These are phyloP conservation scores for Platorchestia sp. DNA, from an alignment of 1,140 invertebrate genomes.

Conservation along the genomic window DNA sequence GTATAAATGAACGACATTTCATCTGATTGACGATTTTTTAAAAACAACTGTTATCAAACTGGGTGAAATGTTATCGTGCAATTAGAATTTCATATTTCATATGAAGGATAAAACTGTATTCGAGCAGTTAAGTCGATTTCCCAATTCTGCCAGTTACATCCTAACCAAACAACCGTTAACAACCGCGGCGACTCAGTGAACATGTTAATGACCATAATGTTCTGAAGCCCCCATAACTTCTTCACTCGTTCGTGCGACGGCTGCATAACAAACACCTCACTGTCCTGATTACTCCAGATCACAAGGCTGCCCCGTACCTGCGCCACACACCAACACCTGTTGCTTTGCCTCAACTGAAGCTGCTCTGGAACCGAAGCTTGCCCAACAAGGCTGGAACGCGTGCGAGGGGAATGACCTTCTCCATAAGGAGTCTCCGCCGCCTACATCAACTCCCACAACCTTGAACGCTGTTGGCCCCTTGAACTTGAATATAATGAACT, in stretches of 20 bases:
- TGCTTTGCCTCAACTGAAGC: background rate
- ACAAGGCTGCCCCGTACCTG: background rate
- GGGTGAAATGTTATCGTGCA: too few species aligned
- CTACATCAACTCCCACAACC: conserved; percentile 44
- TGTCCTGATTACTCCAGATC: background rate
- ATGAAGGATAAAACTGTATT: too few species aligned
- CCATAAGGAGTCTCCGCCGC: conserved; percentile 29
- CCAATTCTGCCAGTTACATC: too few species aligned
- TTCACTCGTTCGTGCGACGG: background rate
- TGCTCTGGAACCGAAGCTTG: background rate
- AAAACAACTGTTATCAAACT: too few species aligned
- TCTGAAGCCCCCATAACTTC: background rate
- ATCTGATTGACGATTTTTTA: too few species aligned
- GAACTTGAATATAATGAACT: background rate
- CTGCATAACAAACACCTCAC: background rate
- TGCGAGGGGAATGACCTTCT: conserved; percentile 45
- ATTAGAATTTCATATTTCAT: too few species aligned
- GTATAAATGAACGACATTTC: too few species aligned
- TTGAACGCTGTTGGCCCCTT: conserved; percentile 23
- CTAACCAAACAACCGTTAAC: too few species aligned
- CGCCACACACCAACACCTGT: background rate
- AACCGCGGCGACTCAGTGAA: too few species aligned
- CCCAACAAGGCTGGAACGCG: background rate
- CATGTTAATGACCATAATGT: too few species aligned
- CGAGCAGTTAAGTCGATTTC: too few species aligned